A percentile compares a stretch with the other conserved stretches of the same genome.
Evolutionary conservation across 2,113 vertebrate species (phyloP).

Genomic region (Noturus placidus): DNA sequence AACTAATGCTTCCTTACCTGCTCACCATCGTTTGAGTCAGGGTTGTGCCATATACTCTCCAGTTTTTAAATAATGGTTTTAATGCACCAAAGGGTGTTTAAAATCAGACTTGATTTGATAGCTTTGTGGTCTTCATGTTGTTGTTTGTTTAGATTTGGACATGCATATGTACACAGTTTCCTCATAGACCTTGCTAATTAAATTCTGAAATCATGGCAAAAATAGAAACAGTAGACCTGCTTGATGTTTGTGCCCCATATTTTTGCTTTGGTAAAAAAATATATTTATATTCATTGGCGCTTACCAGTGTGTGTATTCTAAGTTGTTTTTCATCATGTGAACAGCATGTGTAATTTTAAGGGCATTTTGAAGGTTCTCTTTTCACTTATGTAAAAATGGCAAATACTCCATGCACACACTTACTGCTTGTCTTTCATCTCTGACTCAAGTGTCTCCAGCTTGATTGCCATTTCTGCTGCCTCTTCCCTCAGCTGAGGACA

Average conservation of each 20-base stretch:
- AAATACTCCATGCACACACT: conserved; percentile 30
- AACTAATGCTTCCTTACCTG: neutral
- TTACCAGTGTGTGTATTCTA: neutral
- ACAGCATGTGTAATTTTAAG: neutral
- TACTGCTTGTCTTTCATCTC: conserved; percentile 57
- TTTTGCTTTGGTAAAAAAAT: neutral
- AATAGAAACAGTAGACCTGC: neutral
- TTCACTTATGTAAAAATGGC: neutral
- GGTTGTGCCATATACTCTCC: neutral
- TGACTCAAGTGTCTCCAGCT: conserved; percentile 50
- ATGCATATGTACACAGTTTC: neutral
- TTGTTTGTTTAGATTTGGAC: neutral
- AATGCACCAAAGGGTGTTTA: no score
- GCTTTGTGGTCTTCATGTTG: neutral
- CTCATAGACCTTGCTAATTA: neutral
- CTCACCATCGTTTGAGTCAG: neutral
- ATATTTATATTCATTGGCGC: neutral
- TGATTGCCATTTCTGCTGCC: neutral
- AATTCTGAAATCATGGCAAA: neutral
- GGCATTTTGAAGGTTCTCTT: neutral
- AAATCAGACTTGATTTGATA: neutral
- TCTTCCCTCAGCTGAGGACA: conserved; percentile 40
- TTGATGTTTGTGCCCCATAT: neutral
- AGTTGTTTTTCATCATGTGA: neutral
- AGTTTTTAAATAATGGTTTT: no score